Base-by-base conservation (phyloP, 1,140 invertebrate species). In the Pachypsylla venusta region DNA sequence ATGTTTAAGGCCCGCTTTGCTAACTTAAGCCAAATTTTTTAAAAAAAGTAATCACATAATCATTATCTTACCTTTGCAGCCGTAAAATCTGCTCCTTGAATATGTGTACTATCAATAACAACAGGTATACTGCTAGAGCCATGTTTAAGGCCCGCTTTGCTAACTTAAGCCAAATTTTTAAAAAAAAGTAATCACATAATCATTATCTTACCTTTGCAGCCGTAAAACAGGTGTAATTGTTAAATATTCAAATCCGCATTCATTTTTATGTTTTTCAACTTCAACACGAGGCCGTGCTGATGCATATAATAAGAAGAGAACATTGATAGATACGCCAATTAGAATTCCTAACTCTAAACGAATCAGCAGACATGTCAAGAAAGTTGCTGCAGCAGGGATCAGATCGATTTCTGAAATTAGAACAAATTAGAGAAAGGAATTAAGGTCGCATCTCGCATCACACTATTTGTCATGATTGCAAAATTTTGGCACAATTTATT, bases 11-110 rank as follows among this genome's bases (percentile, higher is more conserved):
- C 79, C 80, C 30, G 83, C 82, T 72, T 88, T 87, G 62, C 78
- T 79, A 54, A 90, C 81, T 60, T n/a, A n/a, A n/a, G n/a, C n/a
- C n/a, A n/a, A n/a, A n/a, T n/a, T n/a, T n/a, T n/a, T n/a, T n/a
- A n/a, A n/a, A n/a, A n/a, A n/a, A n/a, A n/a, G n/a, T n/a, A n/a
- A n/a, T n/a, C n/a, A n/a, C n/a, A n/a, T n/a, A 13, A 14, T 53
- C 20, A 13, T 56, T 40, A n/a, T 54, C 53, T 67, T 68, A 85
- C 83, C 75, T 79, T 81, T 1, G 83, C 82, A 19, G 82, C 81
- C 2, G 83, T 85, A 70, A 83, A 86, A 74, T 87, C 84, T 1
- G 82, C 81, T 25, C 79, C 82, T 69, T 84, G 81, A 65, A 86
- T 83, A 68, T 87, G 84, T 58, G 78, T 78, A 22, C 82, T 83